A percentile compares a stretch with the other conserved stretches of the same genome.
phyloP scores from a whole-genome alignment of 53 echinoderm and acorn worm species.

The Crossaster papposus region DNA sequence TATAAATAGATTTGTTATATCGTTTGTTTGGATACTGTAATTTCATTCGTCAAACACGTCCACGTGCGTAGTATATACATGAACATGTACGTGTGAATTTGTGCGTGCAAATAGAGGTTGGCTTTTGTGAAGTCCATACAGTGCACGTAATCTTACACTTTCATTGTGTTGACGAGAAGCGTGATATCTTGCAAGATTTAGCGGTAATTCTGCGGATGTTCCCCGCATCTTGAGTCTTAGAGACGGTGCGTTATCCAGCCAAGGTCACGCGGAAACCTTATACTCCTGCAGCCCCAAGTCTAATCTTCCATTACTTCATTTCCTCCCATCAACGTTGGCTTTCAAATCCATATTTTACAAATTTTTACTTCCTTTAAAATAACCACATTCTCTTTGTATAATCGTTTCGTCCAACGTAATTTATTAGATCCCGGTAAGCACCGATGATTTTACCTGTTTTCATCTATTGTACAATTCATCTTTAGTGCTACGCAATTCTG shows the following conservation, averaged over 20 bases:
- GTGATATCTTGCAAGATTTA: background rate
- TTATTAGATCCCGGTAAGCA: too few species aligned
- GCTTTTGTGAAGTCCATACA: background rate
- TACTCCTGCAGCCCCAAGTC: background rate
- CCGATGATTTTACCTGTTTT: too few species aligned
- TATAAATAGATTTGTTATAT: too few species aligned
- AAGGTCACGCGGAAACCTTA: background rate
- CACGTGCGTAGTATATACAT: too few species aligned
- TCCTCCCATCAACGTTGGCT: background rate
- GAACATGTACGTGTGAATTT: too few species aligned
- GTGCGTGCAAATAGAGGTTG: background rate
- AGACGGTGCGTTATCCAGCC: background rate
- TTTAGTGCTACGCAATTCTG: too few species aligned
- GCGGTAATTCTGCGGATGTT: background rate
- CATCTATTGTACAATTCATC: too few species aligned
- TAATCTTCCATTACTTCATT: background rate
- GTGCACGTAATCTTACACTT: background rate
- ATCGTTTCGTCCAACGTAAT: background rate
- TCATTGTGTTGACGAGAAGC: background rate
- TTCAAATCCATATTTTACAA: background rate
- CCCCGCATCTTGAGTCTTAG: background rate
- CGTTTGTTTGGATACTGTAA: too few species aligned
- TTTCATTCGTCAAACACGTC: too few species aligned
- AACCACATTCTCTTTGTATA: background rate
- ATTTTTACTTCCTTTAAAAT: background rate